A percentile compares a stretch with the other conserved stretches of the same genome.
These are phyloP conservation scores for human (Homo sapiens) DNA, from an alignment of 2,113 vertebrate genomes.

Conservation along the genomic window DNA sequence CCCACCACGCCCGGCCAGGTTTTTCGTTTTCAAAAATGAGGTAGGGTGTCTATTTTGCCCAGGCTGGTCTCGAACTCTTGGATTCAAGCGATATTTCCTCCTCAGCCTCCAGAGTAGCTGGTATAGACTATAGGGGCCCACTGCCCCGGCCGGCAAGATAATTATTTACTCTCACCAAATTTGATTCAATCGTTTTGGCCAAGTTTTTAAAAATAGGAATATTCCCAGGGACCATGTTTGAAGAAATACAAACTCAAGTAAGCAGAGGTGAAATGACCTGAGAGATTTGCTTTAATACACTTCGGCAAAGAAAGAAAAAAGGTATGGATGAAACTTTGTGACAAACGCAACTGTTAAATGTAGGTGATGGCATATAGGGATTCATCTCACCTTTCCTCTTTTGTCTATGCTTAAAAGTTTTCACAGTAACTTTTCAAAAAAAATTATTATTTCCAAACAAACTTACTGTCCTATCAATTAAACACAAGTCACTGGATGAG, in stretches of 20 bases:
- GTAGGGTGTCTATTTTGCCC: background rate
- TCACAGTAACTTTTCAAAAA: slow-evolving; percentile 27
- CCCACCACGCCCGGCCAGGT: too few relatives aligned
- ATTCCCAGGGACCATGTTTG: background rate
- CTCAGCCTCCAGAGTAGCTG: background rate
- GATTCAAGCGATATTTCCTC: background rate
- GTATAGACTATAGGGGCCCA: too few relatives aligned
- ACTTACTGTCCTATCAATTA: background rate
- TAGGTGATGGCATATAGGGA: background rate
- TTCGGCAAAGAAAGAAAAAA: background rate
- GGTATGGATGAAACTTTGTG: background rate
- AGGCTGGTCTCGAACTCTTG: background rate
- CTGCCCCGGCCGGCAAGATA: background rate
- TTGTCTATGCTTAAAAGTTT: background rate
- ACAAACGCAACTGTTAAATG: slow-evolving; percentile 11
- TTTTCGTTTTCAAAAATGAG: background rate
- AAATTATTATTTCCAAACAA: background rate
- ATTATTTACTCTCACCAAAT: background rate
- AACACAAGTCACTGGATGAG: background rate
- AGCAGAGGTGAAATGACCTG: background rate
- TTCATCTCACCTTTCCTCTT: background rate
- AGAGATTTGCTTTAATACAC: slow-evolving; percentile 1
- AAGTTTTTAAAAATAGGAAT: background rate
- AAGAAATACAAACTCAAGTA: background rate
- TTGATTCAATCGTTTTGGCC: background rate